phyloP scores from a whole-genome alignment of 2,888 invertebrate genomes.

The Ochropacha duplaris region DNA sequence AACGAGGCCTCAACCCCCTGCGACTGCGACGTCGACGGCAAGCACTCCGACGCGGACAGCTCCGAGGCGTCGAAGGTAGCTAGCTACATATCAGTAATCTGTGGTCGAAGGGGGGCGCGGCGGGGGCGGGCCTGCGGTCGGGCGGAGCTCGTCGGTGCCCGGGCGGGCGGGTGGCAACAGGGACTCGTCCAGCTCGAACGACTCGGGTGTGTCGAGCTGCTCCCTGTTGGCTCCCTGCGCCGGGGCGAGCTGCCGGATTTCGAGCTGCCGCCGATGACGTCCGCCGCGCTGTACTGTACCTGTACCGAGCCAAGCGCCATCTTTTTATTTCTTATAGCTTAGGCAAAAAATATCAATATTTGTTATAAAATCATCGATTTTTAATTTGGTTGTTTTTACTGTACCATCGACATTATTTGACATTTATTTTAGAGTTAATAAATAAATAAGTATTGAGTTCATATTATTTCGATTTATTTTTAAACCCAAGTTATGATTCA shows the following conservation, averaged over 20 bases:
- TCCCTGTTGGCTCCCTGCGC: constrained; percentile 83
- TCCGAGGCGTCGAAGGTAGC: constrained; percentile 66
- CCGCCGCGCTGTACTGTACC: no score
- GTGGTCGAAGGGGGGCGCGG: constrained; percentile 29
- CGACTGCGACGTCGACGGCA: constrained; percentile 48
- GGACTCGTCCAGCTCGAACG: constrained; percentile 91
- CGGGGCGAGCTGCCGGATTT: constrained; percentile 79
- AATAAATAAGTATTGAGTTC: no score
- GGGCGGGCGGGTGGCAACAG: constrained; percentile 87
- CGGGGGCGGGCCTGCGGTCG: constrained; percentile 26
- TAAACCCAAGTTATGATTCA: no score
- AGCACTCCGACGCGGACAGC: constrained; percentile 69
- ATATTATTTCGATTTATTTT: no score
- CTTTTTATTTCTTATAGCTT: no score
- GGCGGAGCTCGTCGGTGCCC: constrained; percentile 75
- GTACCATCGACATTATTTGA: no score
- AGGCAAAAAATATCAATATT: no score
- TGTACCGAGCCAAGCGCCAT: no score
- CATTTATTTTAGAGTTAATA: no score
- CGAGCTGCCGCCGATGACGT: constrained; percentile 84
- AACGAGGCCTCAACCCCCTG: constrained; percentile 73
- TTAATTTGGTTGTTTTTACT: no score
- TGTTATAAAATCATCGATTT: no score
- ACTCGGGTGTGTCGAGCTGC: constrained; percentile 90
- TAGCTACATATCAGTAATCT: no score